Base-by-base conservation (phyloP, 2,113 vertebrate species). In the Thymallus thymallus region DNA sequence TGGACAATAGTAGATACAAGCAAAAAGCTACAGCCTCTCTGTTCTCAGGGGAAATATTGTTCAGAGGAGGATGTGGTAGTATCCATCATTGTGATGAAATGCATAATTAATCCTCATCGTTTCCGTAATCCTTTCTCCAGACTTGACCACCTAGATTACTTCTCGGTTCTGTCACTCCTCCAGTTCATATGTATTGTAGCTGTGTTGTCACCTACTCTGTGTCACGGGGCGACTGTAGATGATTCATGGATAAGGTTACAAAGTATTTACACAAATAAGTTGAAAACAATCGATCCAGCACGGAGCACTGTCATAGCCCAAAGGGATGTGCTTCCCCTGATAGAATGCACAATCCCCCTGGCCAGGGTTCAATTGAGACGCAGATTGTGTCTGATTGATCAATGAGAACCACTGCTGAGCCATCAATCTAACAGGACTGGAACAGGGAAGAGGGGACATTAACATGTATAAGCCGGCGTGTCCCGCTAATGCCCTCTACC, bases 261-360 rank as follows among this genome's bases (percentile, higher is more conserved):
- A 88, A 89, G 90, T 89, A 87, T 92, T 92, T 92, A 87, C 89
- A 89, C 89, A 90, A 88, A 92, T 90, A 89, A 89, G 88, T 90
- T 87, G 81, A 84, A 90, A 83, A 85, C 80, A 75, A 90, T 91
- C 80, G 88, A 91, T 91, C 72, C 64, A 16, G 58, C 64, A 79
- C 69, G 32, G 71, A 79, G 78, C 48, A 51, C 85, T 87, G 88
- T 86, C 85, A 73, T 84, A 85, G 75, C 88, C 88, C 83, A 63
- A 64, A 86, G 72, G 86, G 85, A 90, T 18, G 83, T 51, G 48
- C 13, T 29, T 69, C 73, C 69, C 72, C 55, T 32, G 51, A 26
- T 68, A 75, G 73, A 75, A 79, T 74, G 41, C 73, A 68, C 70
- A 76, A 64, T 60, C 48, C 29, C 41, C 66, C 24, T 32, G 70